These are phyloP conservation scores for Actinia equina DNA, from an alignment of 64 coral and sea anemone genomes.

Conservation along the genomic window DNA sequence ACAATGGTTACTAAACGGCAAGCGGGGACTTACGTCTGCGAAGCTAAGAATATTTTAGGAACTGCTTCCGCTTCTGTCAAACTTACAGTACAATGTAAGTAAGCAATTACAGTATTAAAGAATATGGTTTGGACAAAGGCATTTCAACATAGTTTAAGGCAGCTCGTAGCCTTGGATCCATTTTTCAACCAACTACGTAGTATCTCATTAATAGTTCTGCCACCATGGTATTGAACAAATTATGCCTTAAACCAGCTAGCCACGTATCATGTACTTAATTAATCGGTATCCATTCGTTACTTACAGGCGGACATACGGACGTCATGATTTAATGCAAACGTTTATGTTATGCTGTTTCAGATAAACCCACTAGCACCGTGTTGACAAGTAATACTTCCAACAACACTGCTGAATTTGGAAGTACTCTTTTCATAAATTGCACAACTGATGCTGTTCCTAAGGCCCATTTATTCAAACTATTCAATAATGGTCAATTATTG, in stretches of 20 bases:
- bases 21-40: constrained; percentile 21
- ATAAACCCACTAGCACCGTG: constrained; percentile 14
- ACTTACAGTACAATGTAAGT: constrained; percentile 43
- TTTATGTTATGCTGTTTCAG: constrained; percentile 3
- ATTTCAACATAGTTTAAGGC: too few species aligned
- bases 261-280: too few species aligned
- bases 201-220: too few species aligned
- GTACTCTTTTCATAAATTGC: constrained; percentile 31
- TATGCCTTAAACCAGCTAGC: too few species aligned
- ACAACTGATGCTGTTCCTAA: constrained; percentile 25
- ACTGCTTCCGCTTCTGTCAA: neutral
- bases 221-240: too few species aligned
- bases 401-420: constrained; percentile 14
- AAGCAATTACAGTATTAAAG: neutral
- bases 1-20: neutral
- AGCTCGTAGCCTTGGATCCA: too few species aligned
- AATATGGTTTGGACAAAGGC: too few species aligned
- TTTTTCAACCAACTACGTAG: too few species aligned
- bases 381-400: neutral
- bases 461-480: constrained; percentile 19
- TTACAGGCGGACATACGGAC: too few species aligned
- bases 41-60: constrained; percentile 22
- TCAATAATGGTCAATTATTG: constrained; percentile 17
- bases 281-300: too few species aligned
- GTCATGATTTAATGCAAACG: too few species aligned